A percentile compares a stretch with the other conserved stretches of the same genome.
These are phyloP conservation scores for Drosophila melanocephala DNA, from an alignment of 2,888 invertebrate genomes.

Conservation along the genomic window DNA sequence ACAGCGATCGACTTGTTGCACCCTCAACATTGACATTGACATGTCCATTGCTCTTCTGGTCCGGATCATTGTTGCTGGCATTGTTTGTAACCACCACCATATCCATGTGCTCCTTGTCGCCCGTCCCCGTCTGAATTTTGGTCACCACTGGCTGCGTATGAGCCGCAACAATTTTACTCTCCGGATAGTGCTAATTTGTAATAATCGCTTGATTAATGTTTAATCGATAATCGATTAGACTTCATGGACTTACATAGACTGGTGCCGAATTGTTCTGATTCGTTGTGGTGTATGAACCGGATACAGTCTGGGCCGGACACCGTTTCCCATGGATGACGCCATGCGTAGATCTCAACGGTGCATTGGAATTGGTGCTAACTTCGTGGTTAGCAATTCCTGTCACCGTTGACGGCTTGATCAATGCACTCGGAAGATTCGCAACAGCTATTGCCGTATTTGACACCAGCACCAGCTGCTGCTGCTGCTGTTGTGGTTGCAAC, in stretches of 20 bases:
- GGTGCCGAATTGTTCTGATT: constrained; percentile 81
- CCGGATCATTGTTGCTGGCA: constrained; percentile 17
- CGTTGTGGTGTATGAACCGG: constrained; percentile 35
- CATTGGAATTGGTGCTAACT: not conserved
- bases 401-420: constrained; percentile 66
- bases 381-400: constrained; percentile 47
- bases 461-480: constrained; percentile 54
- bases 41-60: constrained; percentile 30
- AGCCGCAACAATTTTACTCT: constrained; percentile 41
- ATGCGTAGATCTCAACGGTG: constrained; percentile 44
- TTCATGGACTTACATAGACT: constrained; percentile 68
- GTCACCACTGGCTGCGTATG: constrained; percentile 17
- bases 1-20: constrained; percentile 16
- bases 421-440: constrained; percentile 57
- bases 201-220: not conserved
- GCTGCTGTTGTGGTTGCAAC: constrained; percentile 58
- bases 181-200: constrained; percentile 52
- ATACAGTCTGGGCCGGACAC: constrained; percentile 39
- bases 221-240: not conserved
- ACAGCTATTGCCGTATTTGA: constrained; percentile 52
- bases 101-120: constrained; percentile 13
- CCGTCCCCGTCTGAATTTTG: constrained; percentile 39
- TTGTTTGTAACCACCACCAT: not conserved
- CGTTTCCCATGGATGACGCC: constrained; percentile 40
- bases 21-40: constrained; percentile 20